These are phyloP conservation scores for Volucella inanis DNA, from an alignment of 2,888 invertebrate species.

Conservation along the genomic window DNA sequence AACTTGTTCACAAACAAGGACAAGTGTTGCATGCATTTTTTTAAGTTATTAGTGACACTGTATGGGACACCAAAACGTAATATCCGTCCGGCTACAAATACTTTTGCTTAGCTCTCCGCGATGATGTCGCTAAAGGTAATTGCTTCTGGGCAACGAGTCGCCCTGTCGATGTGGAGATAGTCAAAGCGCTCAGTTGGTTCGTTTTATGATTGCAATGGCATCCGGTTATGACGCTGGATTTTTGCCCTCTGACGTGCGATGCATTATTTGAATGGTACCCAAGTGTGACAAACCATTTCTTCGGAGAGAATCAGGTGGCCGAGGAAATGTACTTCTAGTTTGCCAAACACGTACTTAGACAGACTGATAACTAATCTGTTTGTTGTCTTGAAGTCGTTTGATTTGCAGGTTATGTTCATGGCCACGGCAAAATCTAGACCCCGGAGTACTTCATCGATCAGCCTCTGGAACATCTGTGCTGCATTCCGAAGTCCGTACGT, in stretches of 20 bases:
- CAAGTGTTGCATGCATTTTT: no score
- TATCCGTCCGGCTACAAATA: slow-evolving; percentile 32
- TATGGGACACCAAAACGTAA: neutral
- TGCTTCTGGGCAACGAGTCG: slow-evolving; percentile 17
- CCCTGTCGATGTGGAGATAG: neutral
- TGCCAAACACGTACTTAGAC: neutral
- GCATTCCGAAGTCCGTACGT: slow-evolving; percentile 80
- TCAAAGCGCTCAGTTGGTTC: no score
- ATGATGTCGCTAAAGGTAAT: slow-evolving; percentile 12
- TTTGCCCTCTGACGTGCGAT: no score
- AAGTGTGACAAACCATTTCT: neutral
- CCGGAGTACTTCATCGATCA: slow-evolving; percentile 77
- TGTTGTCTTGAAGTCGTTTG: slow-evolving; percentile 44
- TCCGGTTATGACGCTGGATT: no score
- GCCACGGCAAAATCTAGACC: slow-evolving; percentile 74
- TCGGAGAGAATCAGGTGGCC: slow-evolving; percentile 3
- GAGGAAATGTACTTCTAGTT: neutral
- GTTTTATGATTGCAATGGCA: no score
- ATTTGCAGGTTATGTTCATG: slow-evolving; percentile 68
- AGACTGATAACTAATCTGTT: slow-evolving; percentile 41
- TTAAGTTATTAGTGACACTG: no score
- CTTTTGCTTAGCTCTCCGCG: slow-evolving; percentile 26
- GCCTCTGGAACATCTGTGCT: slow-evolving; percentile 78
- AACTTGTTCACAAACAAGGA: no score
- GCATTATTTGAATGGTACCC: no score